Conservation (phyloP, 2,888 invertebrate genomes). For the Seira musarum region DNA sequence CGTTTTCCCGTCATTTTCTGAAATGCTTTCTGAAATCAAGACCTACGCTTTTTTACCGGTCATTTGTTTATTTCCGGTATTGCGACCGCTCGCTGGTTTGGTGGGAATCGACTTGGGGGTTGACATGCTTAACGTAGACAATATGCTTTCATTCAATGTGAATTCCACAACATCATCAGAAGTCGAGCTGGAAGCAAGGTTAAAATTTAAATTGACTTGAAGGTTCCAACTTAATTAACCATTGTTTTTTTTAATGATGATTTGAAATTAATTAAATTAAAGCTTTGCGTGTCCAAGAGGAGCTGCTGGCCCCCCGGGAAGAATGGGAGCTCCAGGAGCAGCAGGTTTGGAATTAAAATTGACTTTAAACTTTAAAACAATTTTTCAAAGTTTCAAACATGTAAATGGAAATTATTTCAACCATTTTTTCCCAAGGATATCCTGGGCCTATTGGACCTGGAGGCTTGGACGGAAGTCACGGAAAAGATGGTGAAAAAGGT, state of each 20-base stretch:
- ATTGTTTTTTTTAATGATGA: too few relatives aligned
- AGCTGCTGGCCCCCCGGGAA: slow-evolving; percentile 42
- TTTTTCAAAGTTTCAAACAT: background rate
- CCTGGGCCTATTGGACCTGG: too few relatives aligned
- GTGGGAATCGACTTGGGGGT: slow-evolving; percentile 38
- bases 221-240: too few relatives aligned
- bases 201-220: background rate
- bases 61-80: slow-evolving; percentile 30
- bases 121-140: slow-evolving; percentile 43
- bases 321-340: slow-evolving; percentile 36
- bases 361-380: too few relatives aligned
- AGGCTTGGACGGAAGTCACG: too few relatives aligned
- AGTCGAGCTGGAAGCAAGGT: slow-evolving; percentile 20
- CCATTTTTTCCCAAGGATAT: too few relatives aligned
- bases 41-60: slow-evolving; percentile 46
- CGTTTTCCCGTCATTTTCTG: slow-evolving; percentile 32
- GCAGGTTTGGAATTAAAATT: too few relatives aligned
- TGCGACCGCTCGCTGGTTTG: slow-evolving; percentile 31
- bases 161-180: slow-evolving; percentile 30
- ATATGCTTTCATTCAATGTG: slow-evolving; percentile 39
- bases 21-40: slow-evolving; percentile 28
- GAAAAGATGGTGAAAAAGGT: too few relatives aligned
- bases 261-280: too few relatives aligned
- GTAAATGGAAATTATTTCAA: background rate
- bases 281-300: slow-evolving; percentile 40